Conservation (phyloP, 2,888 invertebrate genomes). For the Amphimallon solstitiale region DNA sequence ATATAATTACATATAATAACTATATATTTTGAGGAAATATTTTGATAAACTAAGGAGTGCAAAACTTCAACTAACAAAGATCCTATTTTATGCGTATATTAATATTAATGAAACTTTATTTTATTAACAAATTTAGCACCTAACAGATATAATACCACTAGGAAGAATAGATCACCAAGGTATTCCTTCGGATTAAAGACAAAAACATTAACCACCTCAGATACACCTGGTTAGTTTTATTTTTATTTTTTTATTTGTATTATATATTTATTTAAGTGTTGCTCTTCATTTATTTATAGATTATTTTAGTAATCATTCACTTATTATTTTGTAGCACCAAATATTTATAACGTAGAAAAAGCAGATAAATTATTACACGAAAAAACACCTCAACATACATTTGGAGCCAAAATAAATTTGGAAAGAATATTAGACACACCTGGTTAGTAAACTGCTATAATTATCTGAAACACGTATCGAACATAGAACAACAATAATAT, state of each 20-base stretch:
- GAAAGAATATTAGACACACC: slow-evolving; percentile 69
- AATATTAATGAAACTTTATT: slow-evolving; percentile 33
- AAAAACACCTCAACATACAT: slow-evolving; percentile 70
- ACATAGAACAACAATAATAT: too few relatives aligned
- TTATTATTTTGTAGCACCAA: slow-evolving; percentile 62
- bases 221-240: slow-evolving; percentile 54
- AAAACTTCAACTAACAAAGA: too few relatives aligned
- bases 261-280: too few relatives aligned
- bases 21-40: too few relatives aligned
- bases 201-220: slow-evolving; percentile 59
- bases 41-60: too few relatives aligned
- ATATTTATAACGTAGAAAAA: slow-evolving; percentile 66
- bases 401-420: slow-evolving; percentile 68
- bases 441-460: slow-evolving; percentile 63
- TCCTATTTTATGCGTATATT: slow-evolving; percentile 23
- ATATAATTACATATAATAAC: too few relatives aligned
- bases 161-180: slow-evolving; percentile 42
- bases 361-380: slow-evolving; percentile 68
- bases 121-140: slow-evolving; percentile 51
- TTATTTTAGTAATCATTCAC: background rate
- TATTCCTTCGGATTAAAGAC: slow-evolving; percentile 71
- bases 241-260: slow-evolving; percentile 27
- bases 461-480: background rate
- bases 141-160: slow-evolving; percentile 56
- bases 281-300: background rate